Conservation (phyloP, 1,140 invertebrate species). For the Oryctes rhinoceros region DNA sequence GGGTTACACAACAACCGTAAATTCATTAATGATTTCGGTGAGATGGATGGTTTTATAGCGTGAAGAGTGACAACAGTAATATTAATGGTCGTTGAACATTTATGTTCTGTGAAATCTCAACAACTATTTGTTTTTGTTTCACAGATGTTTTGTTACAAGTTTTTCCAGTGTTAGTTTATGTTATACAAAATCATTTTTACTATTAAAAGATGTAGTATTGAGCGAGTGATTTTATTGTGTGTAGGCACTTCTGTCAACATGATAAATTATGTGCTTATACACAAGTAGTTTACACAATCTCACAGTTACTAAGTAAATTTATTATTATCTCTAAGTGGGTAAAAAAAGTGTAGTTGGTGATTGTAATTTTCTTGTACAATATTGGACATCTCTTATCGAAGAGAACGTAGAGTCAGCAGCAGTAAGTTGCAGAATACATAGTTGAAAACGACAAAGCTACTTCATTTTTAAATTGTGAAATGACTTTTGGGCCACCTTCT, state of each 20-base stretch:
- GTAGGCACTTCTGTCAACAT: neutral
- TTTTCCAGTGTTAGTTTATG: constrained; percentile 4
- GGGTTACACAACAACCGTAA: constrained; percentile 21
- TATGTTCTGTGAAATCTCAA: constrained; percentile 20
- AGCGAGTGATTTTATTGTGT: neutral
- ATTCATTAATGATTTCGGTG: constrained; percentile 27
- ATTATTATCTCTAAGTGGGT: too few relatives aligned
- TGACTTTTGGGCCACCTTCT: too few relatives aligned
- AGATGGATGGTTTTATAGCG: constrained; percentile 28
- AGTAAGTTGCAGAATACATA: too few relatives aligned
- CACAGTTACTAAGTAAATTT: too few relatives aligned
- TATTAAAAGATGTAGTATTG: neutral
- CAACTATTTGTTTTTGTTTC: constrained; percentile 2
- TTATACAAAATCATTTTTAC: constrained; percentile 13
- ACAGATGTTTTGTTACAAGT: constrained; percentile 25
- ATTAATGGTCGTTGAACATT: constrained; percentile 29
- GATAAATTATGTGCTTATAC: neutral
- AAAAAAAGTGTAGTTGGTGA: too few relatives aligned
- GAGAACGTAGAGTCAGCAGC: too few relatives aligned
- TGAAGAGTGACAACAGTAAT: constrained; percentile 28
- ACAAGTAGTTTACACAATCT: too few relatives aligned
- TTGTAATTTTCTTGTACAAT: too few relatives aligned
- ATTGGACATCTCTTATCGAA: too few relatives aligned
- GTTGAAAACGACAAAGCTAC: too few relatives aligned
- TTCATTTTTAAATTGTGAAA: too few relatives aligned